Conservation (phyloP, 2,888 invertebrate species). For the Coelinius sp. region DNA sequence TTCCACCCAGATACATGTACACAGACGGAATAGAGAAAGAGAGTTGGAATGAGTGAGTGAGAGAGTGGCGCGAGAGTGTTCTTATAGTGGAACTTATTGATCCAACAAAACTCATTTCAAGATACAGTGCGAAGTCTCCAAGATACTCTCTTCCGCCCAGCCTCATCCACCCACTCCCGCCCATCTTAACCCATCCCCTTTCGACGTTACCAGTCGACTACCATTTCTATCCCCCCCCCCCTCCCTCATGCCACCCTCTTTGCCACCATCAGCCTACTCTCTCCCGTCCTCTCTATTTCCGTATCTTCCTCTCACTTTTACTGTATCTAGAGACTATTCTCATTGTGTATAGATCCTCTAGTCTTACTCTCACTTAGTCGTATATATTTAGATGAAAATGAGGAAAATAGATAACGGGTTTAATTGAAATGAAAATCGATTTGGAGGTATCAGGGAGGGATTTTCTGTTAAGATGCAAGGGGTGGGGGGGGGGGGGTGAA, state of each 20-base stretch:
- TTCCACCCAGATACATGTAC: constrained; percentile 60
- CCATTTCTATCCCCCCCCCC: constrained; percentile 48
- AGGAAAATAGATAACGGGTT: constrained; percentile 41
- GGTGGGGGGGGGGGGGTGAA: background rate
- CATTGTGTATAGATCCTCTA: constrained; percentile 30
- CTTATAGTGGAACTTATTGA: constrained; percentile 72
- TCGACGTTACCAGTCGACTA: constrained; percentile 47
- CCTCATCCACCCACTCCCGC: constrained; percentile 53
- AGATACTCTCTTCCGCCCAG: constrained; percentile 65
- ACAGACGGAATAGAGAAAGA: constrained; percentile 44
- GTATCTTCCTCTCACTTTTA: background rate
- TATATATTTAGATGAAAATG: background rate
- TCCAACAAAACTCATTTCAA: constrained; percentile 72
- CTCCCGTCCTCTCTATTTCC: constrained; percentile 53
- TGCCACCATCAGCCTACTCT: constrained; percentile 49
- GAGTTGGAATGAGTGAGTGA: constrained; percentile 22
- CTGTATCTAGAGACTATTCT: background rate
- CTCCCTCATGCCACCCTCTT: constrained; percentile 52
- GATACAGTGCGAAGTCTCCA: constrained; percentile 72
- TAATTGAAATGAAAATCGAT: constrained; percentile 31
- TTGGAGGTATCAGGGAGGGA: background rate
- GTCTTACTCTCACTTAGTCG: constrained; percentile 41
- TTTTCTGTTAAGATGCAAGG: background rate
- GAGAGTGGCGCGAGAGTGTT: constrained; percentile 66
- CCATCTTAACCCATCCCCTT: constrained; percentile 45